phyloP scores from a whole-genome alignment of 2,797 vertebrate genomes.

The Acanthurus leucopareius region DNA sequence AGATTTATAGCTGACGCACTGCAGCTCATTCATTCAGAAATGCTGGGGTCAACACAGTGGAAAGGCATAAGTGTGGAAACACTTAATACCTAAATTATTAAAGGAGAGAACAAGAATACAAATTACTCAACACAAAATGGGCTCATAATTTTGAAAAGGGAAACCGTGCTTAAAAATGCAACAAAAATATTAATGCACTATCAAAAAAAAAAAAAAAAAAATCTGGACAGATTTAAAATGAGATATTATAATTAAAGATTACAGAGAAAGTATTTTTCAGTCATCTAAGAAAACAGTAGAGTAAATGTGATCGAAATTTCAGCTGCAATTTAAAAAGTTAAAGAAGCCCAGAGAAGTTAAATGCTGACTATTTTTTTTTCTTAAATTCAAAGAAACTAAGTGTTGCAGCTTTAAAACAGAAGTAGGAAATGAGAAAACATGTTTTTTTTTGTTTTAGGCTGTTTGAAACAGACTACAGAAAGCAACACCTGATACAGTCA shows the following conservation, averaged over 20 bases:
- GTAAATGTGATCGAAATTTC: not conserved
- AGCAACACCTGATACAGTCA: slow-evolving; percentile 21
- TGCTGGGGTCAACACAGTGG: slow-evolving; percentile 54
- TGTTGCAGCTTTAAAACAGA: not conserved
- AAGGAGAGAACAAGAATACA: slow-evolving; percentile 39
- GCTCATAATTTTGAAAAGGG: not conserved
- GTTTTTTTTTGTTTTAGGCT: not conserved
- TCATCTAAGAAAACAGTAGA: not conserved
- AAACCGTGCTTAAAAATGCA: not conserved
- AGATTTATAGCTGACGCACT: slow-evolving; percentile 71
- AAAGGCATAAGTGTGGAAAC: slow-evolving; percentile 46
- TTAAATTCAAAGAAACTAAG: slow-evolving; percentile 14
- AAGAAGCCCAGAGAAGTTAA: not conserved
- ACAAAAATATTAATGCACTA: not conserved
- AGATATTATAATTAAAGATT: not conserved
- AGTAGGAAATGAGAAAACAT: not conserved
- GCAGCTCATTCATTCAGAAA: slow-evolving; percentile 68
- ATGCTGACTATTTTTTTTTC: not conserved
- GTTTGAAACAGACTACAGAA: slow-evolving; percentile 9
- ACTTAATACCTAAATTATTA: slow-evolving; percentile 48
- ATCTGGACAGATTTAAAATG: not conserved
- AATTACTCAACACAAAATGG: slow-evolving; percentile 4
- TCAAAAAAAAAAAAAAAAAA: not conserved
- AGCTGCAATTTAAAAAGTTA: not conserved
- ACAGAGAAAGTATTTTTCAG: not conserved